A percentile compares a stretch with the other conserved stretches of the same genome.
Conservation (phyloP, 23 tunicate genomes). For the Ascidia mentula region DNA sequence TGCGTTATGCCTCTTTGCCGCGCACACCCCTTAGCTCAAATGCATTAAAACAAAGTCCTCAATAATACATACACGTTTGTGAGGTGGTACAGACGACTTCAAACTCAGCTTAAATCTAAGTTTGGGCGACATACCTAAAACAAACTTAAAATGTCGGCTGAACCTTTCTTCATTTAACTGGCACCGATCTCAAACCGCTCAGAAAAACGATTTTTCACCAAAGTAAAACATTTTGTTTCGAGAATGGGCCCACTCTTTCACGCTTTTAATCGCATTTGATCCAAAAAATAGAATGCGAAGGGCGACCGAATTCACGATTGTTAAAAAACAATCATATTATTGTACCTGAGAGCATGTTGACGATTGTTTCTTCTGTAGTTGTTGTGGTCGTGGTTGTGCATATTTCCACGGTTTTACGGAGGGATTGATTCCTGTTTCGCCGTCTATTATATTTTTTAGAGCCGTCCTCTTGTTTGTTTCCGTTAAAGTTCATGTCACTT, state of each 20-base stretch:
- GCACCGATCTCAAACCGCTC: too few relatives aligned
- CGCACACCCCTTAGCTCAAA: background rate
- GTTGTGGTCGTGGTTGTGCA: constrained; percentile 28
- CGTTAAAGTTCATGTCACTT: background rate
- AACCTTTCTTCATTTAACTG: background rate
- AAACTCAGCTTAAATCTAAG: too few relatives aligned
- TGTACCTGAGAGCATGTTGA: background rate
- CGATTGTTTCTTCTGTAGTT: constrained; percentile 22
- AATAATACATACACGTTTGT: background rate
- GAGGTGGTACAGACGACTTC: background rate
- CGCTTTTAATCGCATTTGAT: too few relatives aligned
- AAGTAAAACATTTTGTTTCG: too few relatives aligned
- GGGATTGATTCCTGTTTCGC: background rate
- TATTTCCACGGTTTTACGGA: constrained; percentile 20
- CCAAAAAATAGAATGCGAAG: too few relatives aligned
- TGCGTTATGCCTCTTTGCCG: background rate
- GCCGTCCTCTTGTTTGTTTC: background rate
- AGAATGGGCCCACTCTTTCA: too few relatives aligned
- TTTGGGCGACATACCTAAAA: too few relatives aligned
- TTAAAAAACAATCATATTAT: too few relatives aligned
- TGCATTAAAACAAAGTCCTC: background rate
- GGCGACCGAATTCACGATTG: too few relatives aligned
- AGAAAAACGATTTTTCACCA: too few relatives aligned
- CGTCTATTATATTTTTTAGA: too few relatives aligned
- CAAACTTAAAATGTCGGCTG: background rate